phyloP scores from a whole-genome alignment of 1,140 invertebrate genomes.

The Aplysia californica region DNA sequence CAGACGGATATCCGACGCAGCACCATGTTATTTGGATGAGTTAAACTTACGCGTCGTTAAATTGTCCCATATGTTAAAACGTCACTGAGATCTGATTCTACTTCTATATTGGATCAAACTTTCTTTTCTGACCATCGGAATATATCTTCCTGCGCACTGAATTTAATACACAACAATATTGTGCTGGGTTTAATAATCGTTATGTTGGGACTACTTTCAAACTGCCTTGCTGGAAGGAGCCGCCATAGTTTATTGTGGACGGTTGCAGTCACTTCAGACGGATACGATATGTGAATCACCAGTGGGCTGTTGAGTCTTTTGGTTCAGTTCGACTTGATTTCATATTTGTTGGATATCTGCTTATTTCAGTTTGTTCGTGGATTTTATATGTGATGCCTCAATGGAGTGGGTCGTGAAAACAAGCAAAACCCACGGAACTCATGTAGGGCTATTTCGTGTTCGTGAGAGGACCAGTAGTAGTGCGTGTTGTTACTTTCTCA shows the following conservation, averaged over 20 bases:
- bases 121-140: not conserved
- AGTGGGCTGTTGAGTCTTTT: not conserved
- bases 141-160: not conserved
- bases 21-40: not conserved
- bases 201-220: constrained; percentile 37
- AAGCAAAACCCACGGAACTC: no score
- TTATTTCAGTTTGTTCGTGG: no score
- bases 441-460: no score
- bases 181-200: not conserved
- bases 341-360: no score
- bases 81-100: constrained; percentile 2
- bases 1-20: constrained; percentile 35
- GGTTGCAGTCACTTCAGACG: not conserved
- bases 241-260: constrained; percentile 30
- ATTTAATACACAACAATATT: not conserved
- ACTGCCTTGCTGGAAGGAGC: constrained; percentile 34
- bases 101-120: not conserved
- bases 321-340: not conserved
- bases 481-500: not conserved
- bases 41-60: constrained; percentile 3
- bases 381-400: no score
- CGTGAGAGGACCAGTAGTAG: no score
- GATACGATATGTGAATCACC: not conserved
- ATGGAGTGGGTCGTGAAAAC: no score
- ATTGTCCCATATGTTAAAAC: not conserved